Percentiles rank a stretch among this genome's conserved stretches.
phyloP scores from a whole-genome alignment of 2,797 vertebrate genomes.

The Tapirus indicus region DNA sequence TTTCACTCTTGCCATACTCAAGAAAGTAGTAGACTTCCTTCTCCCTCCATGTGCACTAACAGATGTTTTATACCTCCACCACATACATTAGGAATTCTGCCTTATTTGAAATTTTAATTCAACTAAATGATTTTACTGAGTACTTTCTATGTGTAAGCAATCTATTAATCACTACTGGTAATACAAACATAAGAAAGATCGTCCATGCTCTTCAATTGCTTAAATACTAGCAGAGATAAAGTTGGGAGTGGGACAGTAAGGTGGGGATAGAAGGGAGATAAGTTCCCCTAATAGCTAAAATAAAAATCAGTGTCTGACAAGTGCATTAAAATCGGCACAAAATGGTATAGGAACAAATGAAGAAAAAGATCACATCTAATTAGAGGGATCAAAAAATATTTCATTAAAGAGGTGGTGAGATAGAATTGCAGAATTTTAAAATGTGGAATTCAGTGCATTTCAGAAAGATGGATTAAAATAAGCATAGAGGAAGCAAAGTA shows the following conservation, averaged over 20 bases:
- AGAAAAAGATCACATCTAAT: background rate
- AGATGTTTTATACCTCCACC: background rate
- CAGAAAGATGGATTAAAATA: background rate
- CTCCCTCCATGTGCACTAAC: background rate
- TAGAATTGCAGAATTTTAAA: background rate
- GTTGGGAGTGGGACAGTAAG: background rate
- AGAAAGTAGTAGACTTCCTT: background rate
- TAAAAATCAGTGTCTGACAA: background rate
- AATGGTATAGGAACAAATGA: background rate
- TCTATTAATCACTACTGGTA: background rate
- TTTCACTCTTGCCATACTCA: background rate
- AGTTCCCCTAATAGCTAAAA: background rate
- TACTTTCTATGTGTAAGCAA: background rate
- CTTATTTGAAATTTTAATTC: conserved; percentile 5
- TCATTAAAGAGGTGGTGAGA: background rate
- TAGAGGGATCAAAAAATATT: background rate
- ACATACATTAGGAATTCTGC: background rate
- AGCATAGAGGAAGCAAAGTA: background rate
- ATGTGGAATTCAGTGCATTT: background rate
- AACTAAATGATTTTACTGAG: background rate
- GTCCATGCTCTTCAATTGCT: background rate
- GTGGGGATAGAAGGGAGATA: background rate
- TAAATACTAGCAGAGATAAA: background rate
- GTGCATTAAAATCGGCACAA: background rate
- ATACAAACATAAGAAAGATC: background rate